These are phyloP conservation scores for Esox niger DNA, from an alignment of 2,113 vertebrate genomes.

Conservation along the genomic window DNA sequence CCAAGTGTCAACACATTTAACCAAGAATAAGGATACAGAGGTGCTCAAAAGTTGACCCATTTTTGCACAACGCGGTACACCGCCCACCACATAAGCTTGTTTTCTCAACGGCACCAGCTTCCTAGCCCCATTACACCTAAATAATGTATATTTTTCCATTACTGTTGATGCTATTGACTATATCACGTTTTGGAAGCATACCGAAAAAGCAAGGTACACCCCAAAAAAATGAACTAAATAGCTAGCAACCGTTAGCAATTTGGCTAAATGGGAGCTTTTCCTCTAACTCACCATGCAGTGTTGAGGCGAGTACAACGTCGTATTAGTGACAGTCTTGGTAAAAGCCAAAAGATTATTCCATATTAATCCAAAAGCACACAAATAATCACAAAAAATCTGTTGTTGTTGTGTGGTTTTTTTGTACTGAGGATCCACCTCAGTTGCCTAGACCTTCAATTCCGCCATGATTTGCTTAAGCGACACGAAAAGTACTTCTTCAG, in stretches of 20 bases:
- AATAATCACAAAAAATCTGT: background rate
- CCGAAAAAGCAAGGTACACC: background rate
- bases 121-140: background rate
- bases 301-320: slow-evolving; percentile 8
- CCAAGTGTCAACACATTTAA: too few relatives aligned
- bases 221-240: background rate
- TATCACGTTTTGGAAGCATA: background rate
- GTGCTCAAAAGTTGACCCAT: too few relatives aligned
- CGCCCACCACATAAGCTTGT: too few relatives aligned
- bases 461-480: slow-evolving; percentile 53
- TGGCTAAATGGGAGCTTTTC: background rate
- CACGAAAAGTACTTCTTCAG: too few relatives aligned
- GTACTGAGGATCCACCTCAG: slow-evolving; percentile 1
- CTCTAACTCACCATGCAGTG: slow-evolving; percentile 22
- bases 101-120: too few relatives aligned
- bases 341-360: slow-evolving; percentile 7
- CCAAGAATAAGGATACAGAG: too few relatives aligned
- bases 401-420: too few relatives aligned
- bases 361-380: background rate
- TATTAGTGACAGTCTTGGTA: slow-evolving; percentile 10
- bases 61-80: too few relatives aligned
- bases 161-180: background rate
- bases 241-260: background rate
- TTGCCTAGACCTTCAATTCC: slow-evolving; percentile 35
- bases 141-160: background rate